A percentile compares a stretch with the other conserved stretches of the same genome.
These are phyloP conservation scores for Tolypeutes matacus DNA, from an alignment of 2,797 vertebrate species.

Conservation along the genomic window DNA sequence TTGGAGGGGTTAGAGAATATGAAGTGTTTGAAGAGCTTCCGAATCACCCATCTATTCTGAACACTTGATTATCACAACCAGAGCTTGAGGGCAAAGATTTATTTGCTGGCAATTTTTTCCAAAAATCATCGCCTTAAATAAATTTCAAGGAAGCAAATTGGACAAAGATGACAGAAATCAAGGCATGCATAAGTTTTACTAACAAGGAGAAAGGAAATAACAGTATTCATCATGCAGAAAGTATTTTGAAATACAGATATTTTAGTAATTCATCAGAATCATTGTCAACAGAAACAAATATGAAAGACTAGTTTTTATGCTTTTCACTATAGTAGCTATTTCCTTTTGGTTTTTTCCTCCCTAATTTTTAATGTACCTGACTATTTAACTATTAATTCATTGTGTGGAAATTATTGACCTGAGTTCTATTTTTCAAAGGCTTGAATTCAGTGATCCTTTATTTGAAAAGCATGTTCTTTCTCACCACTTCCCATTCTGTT, in stretches of 20 bases:
- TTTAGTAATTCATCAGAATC: constrained; percentile 25
- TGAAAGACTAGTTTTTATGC: neutral
- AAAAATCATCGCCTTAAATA: neutral
- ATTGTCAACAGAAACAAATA: constrained; percentile 5
- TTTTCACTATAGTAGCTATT: neutral
- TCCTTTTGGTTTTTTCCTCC: neutral
- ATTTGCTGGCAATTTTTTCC: constrained; percentile 16
- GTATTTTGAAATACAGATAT: neutral
- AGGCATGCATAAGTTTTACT: neutral
- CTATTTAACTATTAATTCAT: neutral
- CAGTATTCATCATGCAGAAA: neutral
- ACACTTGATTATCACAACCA: constrained; percentile 43
- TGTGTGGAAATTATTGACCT: neutral
- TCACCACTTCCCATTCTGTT: neutral
- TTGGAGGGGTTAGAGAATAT: neutral
- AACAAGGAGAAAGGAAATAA: neutral
- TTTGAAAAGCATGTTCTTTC: constrained; percentile 54
- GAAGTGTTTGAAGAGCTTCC: neutral
- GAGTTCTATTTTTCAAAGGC: constrained; percentile 3
- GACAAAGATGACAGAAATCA: neutral
- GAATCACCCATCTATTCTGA: constrained; percentile 68
- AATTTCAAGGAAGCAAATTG: constrained; percentile 28
- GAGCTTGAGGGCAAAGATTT: constrained; percentile 58
- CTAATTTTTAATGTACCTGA: neutral
- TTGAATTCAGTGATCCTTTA: neutral